These are phyloP conservation scores for Ommatoiulus sabulosus DNA, from an alignment of 2,888 invertebrate species.

Conservation along the genomic window DNA sequence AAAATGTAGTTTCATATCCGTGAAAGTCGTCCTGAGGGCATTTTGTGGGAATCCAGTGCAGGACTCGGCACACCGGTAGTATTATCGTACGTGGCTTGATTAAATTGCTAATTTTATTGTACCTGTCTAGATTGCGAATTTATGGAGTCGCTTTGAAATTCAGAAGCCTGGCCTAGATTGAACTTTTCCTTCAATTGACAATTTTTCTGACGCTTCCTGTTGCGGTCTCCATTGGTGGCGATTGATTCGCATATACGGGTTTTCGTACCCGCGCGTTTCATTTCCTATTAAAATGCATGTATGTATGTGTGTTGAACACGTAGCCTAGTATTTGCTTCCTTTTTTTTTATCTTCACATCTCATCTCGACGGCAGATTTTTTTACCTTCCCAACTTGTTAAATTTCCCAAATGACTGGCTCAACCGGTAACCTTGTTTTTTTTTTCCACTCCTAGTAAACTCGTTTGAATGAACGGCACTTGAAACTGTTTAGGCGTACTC, in stretches of 20 bases:
- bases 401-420: slow-evolving; percentile 31
- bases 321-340: slow-evolving; percentile 32
- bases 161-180: slow-evolving; percentile 42
- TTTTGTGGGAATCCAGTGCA: not conserved
- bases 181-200: not conserved
- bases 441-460: slow-evolving; percentile 24
- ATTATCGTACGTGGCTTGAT: not conserved
- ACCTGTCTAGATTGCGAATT: slow-evolving; percentile 16
- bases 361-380: not conserved
- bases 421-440: slow-evolving; percentile 47
- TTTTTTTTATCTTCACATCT: not conserved
- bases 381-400: not conserved
- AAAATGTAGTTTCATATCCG: not conserved
- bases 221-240: not conserved
- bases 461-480: slow-evolving; percentile 41
- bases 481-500: slow-evolving; percentile 43
- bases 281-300: not conserved
- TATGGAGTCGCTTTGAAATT: not conserved
- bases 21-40: not conserved
- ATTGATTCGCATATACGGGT: not conserved
- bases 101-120: not conserved
- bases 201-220: not conserved
- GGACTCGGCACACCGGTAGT: slow-evolving; percentile 12
- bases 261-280: not conserved
- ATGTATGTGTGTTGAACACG: slow-evolving; percentile 13